Conservation (phyloP, 2,113 vertebrate species). For the Siphamia tubifer region DNA sequence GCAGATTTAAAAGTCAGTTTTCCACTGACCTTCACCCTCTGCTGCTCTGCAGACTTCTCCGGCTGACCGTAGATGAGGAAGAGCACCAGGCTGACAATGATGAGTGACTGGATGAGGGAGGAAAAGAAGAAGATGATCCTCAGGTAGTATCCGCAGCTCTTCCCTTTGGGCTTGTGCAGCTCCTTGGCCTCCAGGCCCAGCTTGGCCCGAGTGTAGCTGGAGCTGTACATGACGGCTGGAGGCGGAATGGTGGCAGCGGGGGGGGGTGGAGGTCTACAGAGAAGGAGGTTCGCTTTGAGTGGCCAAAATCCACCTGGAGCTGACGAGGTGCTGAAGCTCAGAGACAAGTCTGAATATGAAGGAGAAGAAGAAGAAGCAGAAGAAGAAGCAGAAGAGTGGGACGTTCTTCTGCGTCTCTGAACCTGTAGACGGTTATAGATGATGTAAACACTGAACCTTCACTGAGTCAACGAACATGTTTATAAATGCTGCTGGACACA, state of each 20-base stretch:
- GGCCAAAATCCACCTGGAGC: not conserved
- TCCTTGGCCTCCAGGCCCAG: conserved; percentile 77
- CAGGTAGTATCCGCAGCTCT: conserved; percentile 84
- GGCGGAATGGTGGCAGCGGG: conserved; percentile 46
- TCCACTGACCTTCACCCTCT: conserved; percentile 70
- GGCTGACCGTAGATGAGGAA: conserved; percentile 93
- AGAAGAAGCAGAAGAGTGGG: too few relatives aligned
- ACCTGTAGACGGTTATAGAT: conserved; percentile 6
- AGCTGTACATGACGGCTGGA: conserved; percentile 81
- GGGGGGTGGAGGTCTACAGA: not conserved
- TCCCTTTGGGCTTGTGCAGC: conserved; percentile 64
- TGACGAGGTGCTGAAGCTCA: not conserved
- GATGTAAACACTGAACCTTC: conserved; percentile 59
- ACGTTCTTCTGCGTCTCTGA: too few relatives aligned
- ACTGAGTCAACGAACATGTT: conserved; percentile 55
- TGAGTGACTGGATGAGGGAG: conserved; percentile 92
- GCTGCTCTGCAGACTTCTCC: conserved; percentile 79
- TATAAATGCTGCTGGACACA: conserved; percentile 71
- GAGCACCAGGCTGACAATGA: conserved; percentile 92
- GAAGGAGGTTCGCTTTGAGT: not conserved
- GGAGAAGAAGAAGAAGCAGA: not conserved
- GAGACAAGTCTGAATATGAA: not conserved
- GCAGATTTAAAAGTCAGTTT: too few relatives aligned
- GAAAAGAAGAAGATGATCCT: conserved; percentile 90
- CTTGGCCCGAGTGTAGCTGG: conserved; percentile 80